Evolutionary conservation across 2,797 vertebrate species (phyloP), one percentile per base, ranked within the genome.

Genomic region (Myotis planiceps): DNA sequence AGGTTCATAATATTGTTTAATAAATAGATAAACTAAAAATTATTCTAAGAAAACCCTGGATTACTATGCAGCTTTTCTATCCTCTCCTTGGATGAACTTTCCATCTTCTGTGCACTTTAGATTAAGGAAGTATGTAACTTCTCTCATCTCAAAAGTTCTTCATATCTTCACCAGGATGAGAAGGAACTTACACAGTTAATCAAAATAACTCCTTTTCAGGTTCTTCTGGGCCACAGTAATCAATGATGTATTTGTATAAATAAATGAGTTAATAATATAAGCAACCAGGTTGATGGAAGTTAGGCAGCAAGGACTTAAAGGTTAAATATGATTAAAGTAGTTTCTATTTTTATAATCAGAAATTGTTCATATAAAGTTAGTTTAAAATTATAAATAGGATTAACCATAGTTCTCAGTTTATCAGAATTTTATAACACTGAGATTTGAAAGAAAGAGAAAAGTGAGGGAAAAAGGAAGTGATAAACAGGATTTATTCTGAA

Each of bases 241-340:
- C 37, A 47, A 47, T 47, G 9, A 66, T 37, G 3, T 82, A 68
- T 89, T 86, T 68, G 1, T 68, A 45, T 92, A 80, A 96, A 79
- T 2, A 76, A 89, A 68, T 63, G 13, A 34, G 13, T 58, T 74
- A 69, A 72, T 72, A 76, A 49, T 34, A 53, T 69, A 79, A 66
- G 9, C 32, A 84, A 18, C 34, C 25, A 60, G 68, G 2, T 84
- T 47, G 39, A 21, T 74, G 4, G 10, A 89, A 88, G 23, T 49
- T 88, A 90, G 47, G 16, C 74, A 86, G 55, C 16, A 75, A 82
- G 12, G 25, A 0, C 25, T 88, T 82, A 85, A 42, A 16, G 0
- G 8, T 92, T 92, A 90, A 92, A 92, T 85, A 42, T 88, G 21
- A 93, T 92, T 53, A 90, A 90, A 89, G 72, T 68, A 89, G 45